Evolutionary conservation across 2,113 vertebrate genomes (phyloP), one percentile per base, ranked within the genome.

Genomic region (Cryptotis parvus): DNA sequence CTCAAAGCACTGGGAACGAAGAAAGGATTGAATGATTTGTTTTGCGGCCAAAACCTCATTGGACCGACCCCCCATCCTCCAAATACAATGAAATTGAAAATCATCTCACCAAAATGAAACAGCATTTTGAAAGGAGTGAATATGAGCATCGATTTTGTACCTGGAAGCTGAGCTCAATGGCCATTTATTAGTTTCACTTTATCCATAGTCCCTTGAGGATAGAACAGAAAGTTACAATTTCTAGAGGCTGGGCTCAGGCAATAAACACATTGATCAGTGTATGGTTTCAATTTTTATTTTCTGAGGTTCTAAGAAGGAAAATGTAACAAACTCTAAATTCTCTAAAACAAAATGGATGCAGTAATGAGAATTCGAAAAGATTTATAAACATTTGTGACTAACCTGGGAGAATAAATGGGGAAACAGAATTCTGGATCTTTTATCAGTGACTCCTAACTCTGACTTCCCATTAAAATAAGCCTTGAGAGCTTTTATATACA

Each of bases 1-100:
- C 73, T 94, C 37, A 84, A 83, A 93, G 52, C 61, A 69, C 1
- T 93, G 74, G 6, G 52, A 43, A 92, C 79, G 43, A 95, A 88
- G 72, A 94, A 90, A 94, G 33, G 33, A 90, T 31, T 88, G 73
- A 86, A 82, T 76, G 52, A 96, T 91, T 83, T 94, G 33, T 90
- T 79, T 86, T 83, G 52, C 76, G 27, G 78, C 39, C 39, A 93
- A 58, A 81, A 85, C 45, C 68, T 92, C 90, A 95, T 80, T 91
- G 87, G 87, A 92, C 72, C 86, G 66, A 90, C 43, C 31, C 33
- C 7, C 0, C 3, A 77, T 39, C 31, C 35, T 6, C 0, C 3
- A 77, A 90, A 91, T 58, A 79, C 52, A 58, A 5, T 70, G 76
- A 88, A 94, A 94, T 69, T 65, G 39, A 92, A 94, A 91, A 89